Evolutionary conservation across 2,113 vertebrate species (phyloP), one percentile per base, ranked within the genome.

Genomic region (Strigops habroptila): DNA sequence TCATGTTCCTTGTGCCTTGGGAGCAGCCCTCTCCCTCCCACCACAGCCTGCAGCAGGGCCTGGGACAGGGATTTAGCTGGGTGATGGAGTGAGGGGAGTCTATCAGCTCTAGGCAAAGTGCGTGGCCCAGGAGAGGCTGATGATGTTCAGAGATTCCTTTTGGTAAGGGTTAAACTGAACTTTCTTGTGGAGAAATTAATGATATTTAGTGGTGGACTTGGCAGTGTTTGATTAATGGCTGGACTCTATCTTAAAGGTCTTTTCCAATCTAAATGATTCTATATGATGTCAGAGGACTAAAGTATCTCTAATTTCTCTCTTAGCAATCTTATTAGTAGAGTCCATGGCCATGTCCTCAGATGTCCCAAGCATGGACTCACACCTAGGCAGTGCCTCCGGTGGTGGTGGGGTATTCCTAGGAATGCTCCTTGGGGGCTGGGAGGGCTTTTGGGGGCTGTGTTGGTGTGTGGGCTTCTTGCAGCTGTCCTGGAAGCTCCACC

Each of bases 1-100:
- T 63, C 3, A n/a, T 2, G 8, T 24, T 55, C 24, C 39, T 65
- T 39, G 0, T 16, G 70, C 33, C 28, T 57, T 12, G 57, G 25
- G 24, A 75, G 10, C 33, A 62, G 65, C 13, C 21, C 31, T 43
- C 23, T 64, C 49, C 8, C 49, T 57, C 37, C 27, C 60, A 59
- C n/a, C 3, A 0, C 6, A 4, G 28, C 8, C 33, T 24, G 60
- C 12, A 41, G 63, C 44, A 13, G 82, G 18, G 82, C 3, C 52
- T 51, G 62, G 53, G 27, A 30, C 4, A 21, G 31, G 55, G 65
- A 3, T 57, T 75, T 12, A 4, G 28, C 39, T 65, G 70, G 33
- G 28, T 1, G 27, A 8, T 22, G 35, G 62, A 41, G 28, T 0
- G 7, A 11, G 14, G 19, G 52, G 28, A 4, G 7, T 24, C 28